Evolutionary conservation across 2,113 vertebrate species (phyloP).

Genomic region (Nymphicus hollandicus): DNA sequence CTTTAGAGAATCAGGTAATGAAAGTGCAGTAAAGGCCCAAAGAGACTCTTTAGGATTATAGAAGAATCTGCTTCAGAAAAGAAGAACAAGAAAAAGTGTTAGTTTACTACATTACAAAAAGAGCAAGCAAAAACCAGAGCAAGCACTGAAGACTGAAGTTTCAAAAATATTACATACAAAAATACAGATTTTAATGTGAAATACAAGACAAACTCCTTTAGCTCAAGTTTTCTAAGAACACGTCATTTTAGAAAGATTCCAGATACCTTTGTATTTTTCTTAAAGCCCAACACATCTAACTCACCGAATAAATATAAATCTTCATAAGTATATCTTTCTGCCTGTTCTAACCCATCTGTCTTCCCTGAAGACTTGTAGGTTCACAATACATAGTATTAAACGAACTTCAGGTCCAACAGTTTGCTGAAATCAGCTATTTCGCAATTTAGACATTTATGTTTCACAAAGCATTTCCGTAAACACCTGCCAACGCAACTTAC

Average conservation of each 20-base stretch:
- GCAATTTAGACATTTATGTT: neutral
- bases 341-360: neutral
- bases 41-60: conserved; percentile 73
- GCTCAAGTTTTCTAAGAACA: neutral
- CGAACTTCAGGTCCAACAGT: neutral
- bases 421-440: neutral
- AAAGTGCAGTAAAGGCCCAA: conserved; percentile 78
- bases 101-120: conserved; percentile 44
- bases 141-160: neutral
- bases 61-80: conserved; percentile 78
- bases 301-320: neutral
- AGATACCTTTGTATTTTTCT: neutral
- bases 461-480: neutral
- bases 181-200: neutral
- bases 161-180: neutral
- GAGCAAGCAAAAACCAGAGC: conserved; percentile 18
- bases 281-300: neutral
- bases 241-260: neutral
- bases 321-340: neutral
- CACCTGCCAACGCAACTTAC: neutral
- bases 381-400: neutral
- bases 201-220: neutral
- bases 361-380: neutral
- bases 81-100: conserved; percentile 72
- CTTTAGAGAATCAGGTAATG: conserved; percentile 77